Conservation (phyloP, 2,797 vertebrate genomes). For the Molossus alvarezi region DNA sequence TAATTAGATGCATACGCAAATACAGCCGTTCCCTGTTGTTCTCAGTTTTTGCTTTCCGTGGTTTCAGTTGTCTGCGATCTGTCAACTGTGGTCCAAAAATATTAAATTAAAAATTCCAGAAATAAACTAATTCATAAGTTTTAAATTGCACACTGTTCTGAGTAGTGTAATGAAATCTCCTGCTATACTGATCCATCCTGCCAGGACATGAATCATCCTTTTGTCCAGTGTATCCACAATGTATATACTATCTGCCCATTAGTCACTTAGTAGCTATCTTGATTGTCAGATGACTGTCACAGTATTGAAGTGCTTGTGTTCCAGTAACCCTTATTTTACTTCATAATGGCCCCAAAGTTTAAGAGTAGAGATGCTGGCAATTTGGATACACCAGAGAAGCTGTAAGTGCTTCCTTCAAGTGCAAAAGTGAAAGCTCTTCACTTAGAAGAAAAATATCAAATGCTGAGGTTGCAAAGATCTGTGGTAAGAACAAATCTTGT, state of each 20-base stretch:
- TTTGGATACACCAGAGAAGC: not conserved
- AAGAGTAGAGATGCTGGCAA: not conserved
- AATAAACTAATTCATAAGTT: not conserved
- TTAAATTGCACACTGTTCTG: not conserved
- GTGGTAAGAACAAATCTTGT: not conserved
- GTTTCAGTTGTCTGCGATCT: not conserved
- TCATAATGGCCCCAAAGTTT: not conserved
- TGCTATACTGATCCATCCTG: not conserved
- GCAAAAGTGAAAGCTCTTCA: not conserved
- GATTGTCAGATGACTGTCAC: not conserved
- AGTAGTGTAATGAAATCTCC: not conserved
- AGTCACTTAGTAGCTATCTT: not conserved
- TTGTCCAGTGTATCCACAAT: not conserved
- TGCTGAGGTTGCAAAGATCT: not conserved
- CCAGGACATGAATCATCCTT: not conserved
- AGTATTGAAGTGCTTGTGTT: not conserved
- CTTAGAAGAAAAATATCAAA: not conserved
- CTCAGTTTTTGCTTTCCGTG: not conserved
- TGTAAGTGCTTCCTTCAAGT: not conserved
- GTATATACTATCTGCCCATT: no score
- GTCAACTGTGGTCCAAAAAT: constrained; percentile 15
- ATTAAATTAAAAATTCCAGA: not conserved
- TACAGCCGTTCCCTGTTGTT: not conserved
- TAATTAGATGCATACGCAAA: not conserved
- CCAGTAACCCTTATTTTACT: not conserved